Base-by-base conservation (phyloP, 2,888 invertebrate genomes). In the Psylliodes chrysocephalus region DNA sequence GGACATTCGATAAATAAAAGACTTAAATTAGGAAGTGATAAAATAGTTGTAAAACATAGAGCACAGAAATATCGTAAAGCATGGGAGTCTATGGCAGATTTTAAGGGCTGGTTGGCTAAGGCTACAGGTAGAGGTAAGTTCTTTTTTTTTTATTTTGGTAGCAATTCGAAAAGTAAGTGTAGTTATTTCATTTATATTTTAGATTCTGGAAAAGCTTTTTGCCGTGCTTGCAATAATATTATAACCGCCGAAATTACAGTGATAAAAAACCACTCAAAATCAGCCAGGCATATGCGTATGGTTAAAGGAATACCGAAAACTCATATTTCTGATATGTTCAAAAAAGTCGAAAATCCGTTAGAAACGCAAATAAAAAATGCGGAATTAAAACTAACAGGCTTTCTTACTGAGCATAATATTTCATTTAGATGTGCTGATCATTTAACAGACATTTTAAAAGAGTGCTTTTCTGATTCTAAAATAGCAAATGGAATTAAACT, bases 331-430 rank as follows among this genome's bases (percentile, higher is more conserved):
- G 4, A 7, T 7, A n/a, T 5, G 4, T 40, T 40, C n/a, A n/a
- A 7, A n/a, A 40, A 40, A 40, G 6, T n/a, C 4, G n/a, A 40
- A 40, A 7, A 5, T 40, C 6, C 8, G 42, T 42, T 42, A 42
- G 42, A 42, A 14, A 4, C 1, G 14, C 10, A 42, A 42, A 42
- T 4, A 12, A 12, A 7, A 40, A 4, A n/a, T 5, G 42, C 42
- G 14, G 6, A 40, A 40, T n/a, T 40, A 40, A 68, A 71, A 66
- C 51, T 73, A 22, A 17, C 53, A 47, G 73, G 54, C 30, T 65
- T 65, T 66, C 49, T 66, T 33, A 61, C 62, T 14, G 65, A 67
- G 55, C 64, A 70, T 25, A 66, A 70, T 63, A 52, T 66, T 17
- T 47, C 69, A 7, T 68, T 68, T 60, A 35, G 8, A 28, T 30